phyloP scores from a whole-genome alignment of 1,140 invertebrate genomes.

The Scaptomyza montana region DNA sequence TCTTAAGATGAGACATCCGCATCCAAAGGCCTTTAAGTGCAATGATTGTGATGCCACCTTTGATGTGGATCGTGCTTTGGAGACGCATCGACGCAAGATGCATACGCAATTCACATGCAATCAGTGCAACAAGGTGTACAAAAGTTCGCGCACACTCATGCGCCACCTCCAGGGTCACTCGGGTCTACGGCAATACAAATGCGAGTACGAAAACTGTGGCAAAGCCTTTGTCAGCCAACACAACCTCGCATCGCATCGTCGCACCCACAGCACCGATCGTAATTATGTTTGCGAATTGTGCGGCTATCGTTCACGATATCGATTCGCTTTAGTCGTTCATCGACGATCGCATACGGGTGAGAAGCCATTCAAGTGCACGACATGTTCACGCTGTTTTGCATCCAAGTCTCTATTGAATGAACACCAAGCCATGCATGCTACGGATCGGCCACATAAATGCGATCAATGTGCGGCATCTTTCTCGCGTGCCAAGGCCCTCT shows the following conservation, averaged over 20 bases:
- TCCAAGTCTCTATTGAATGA: conserved; percentile 72
- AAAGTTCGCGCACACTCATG: conserved; percentile 52
- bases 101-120: conserved; percentile 63
- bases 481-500: conserved; percentile 93
- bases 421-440: conserved; percentile 91
- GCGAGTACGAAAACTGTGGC: conserved; percentile 66
- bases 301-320: conserved; percentile 67
- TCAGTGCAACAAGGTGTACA: conserved; percentile 70
- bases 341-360: conserved; percentile 97
- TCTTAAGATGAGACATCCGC: conserved; percentile 62
- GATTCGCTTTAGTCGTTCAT: conserved; percentile 96
- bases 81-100: conserved; percentile 56
- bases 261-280: conserved; percentile 61
- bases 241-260: conserved; percentile 61
- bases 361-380: conserved; percentile 90
- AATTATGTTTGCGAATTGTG: conserved; percentile 78
- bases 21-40: conserved; percentile 72
- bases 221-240: conserved; percentile 73
- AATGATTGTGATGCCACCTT: conserved; percentile 59
- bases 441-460: conserved; percentile 91
- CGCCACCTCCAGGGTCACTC: conserved; percentile 69
- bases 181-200: conserved; percentile 59
- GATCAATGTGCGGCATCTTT: conserved; percentile 90
- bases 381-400: conserved; percentile 63
- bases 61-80: conserved; percentile 56